A percentile compares a stretch with the other conserved stretches of the same genome.
Conservation (phyloP, 2,888 invertebrate genomes). For the Eristalis arbustorum region DNA sequence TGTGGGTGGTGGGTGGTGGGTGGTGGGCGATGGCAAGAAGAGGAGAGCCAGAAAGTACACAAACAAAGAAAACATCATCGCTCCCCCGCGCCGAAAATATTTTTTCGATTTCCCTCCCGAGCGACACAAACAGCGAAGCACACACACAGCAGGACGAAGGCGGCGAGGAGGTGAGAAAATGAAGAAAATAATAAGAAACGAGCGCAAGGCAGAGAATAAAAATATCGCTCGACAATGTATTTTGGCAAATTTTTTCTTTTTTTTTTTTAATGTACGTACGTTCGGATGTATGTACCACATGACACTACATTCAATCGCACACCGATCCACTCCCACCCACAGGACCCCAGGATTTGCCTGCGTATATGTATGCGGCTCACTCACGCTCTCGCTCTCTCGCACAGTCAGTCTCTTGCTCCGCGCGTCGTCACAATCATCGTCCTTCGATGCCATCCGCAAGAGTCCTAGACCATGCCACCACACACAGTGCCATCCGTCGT, state of each 20-base stretch:
- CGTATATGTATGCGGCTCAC: background rate
- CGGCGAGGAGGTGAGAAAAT: background rate
- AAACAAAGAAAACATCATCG: background rate
- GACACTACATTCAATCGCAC: constrained; percentile 57
- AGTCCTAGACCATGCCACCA: background rate
- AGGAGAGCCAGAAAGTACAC: background rate
- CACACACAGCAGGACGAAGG: background rate
- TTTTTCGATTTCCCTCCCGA: constrained; percentile 30
- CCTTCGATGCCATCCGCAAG: background rate
- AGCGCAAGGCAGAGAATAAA: constrained; percentile 16
- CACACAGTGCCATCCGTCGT: too few species aligned
- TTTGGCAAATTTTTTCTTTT: too few species aligned
- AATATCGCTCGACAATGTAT: constrained; percentile 45
- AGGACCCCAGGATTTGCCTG: constrained; percentile 6
- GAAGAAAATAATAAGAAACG: background rate
- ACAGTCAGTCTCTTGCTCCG: background rate
- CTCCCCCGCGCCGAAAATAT: constrained; percentile 25
- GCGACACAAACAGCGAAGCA: background rate
- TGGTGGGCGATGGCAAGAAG: too few species aligned
- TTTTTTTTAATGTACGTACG: constrained; percentile 42
- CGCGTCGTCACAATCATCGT: background rate
- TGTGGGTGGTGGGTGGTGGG: background rate
- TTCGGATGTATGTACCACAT: constrained; percentile 52
- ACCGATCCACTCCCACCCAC: too few species aligned
- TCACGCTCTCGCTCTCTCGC: constrained; percentile 5